Evolutionary conservation across 2,797 vertebrate species (phyloP).

Genomic region (Linurgus olivaceus): DNA sequence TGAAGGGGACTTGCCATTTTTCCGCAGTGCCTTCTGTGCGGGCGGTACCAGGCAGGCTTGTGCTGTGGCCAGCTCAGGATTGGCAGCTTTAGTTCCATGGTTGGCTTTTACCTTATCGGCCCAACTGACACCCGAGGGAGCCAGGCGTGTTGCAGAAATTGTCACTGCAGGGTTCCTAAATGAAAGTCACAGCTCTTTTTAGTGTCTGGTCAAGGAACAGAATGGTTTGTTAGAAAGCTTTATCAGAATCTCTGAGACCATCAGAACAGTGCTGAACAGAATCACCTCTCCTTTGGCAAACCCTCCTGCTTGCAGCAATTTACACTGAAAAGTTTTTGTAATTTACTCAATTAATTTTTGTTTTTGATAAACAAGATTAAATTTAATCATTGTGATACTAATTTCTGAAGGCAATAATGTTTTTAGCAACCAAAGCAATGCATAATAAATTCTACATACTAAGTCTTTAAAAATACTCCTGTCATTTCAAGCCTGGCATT

Average conservation of each 20-base stretch:
- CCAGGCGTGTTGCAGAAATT: constrained; percentile 81
- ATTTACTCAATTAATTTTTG: background rate
- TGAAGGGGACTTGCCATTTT: constrained; percentile 72
- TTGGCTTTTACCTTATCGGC: constrained; percentile 93
- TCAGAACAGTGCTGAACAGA: fast-evolving
- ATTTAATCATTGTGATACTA: background rate
- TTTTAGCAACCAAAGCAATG: background rate
- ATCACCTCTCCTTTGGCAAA: background rate
- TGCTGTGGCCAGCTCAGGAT: constrained; percentile 38
- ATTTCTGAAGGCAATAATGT: background rate
- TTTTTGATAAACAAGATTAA: background rate
- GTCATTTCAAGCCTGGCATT: background rate
- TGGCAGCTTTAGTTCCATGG: constrained; percentile 74
- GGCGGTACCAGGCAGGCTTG: constrained; percentile 56
- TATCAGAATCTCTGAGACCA: background rate
- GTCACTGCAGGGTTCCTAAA: constrained; percentile 84
- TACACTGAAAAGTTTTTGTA: background rate
- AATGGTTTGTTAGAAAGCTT: background rate
- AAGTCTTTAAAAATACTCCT: background rate
- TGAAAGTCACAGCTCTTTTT: background rate
- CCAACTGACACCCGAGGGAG: constrained; percentile 91
- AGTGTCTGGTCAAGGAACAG: background rate
- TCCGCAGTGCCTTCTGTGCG: constrained; percentile 75
- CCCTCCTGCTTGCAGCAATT: background rate
- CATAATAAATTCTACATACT: background rate